phyloP scores from a whole-genome alignment of 2,888 invertebrate genomes.

The Azorinus chamasolen region DNA sequence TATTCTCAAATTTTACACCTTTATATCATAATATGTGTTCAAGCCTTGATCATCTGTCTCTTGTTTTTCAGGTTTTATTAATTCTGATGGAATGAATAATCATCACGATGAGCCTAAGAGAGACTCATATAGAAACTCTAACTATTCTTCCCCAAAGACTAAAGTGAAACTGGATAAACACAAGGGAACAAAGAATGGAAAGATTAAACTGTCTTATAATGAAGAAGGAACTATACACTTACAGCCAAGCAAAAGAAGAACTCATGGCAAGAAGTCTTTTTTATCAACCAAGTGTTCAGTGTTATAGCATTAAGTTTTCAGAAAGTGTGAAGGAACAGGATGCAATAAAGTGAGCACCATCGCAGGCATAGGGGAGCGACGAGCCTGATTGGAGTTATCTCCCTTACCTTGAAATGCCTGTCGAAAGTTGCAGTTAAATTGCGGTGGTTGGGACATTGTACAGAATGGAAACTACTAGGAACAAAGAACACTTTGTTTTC shows the following conservation, averaged over 20 bases:
- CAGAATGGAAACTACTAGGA: no score
- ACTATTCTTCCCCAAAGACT: slow-evolving; percentile 60
- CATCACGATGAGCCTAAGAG: slow-evolving; percentile 54
- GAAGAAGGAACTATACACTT: slow-evolving; percentile 78
- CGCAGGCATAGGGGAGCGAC: no score
- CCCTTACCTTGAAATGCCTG: no score
- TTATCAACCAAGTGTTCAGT: slow-evolving; percentile 75
- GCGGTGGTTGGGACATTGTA: no score
- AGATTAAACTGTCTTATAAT: slow-evolving; percentile 64
- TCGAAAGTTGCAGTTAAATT: no score
- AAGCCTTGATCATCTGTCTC: no score
- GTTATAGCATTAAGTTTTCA: slow-evolving; percentile 69
- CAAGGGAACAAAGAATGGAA: slow-evolving; percentile 66
- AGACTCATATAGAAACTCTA: slow-evolving; percentile 35
- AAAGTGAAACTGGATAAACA: slow-evolving; percentile 68
- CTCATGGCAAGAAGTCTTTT: slow-evolving; percentile 81
- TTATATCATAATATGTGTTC: no score
- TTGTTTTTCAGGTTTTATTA: slow-evolving; percentile 65
- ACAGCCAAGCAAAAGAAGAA: slow-evolving; percentile 81
- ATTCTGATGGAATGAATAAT: slow-evolving; percentile 54
- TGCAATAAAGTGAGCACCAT: no score
- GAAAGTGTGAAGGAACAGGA: background rate
- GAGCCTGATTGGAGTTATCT: no score
- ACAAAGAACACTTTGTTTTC: no score
- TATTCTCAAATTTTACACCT: no score